Conservation (phyloP, 2,113 vertebrate genomes). For the Lagopus leucura region DNA sequence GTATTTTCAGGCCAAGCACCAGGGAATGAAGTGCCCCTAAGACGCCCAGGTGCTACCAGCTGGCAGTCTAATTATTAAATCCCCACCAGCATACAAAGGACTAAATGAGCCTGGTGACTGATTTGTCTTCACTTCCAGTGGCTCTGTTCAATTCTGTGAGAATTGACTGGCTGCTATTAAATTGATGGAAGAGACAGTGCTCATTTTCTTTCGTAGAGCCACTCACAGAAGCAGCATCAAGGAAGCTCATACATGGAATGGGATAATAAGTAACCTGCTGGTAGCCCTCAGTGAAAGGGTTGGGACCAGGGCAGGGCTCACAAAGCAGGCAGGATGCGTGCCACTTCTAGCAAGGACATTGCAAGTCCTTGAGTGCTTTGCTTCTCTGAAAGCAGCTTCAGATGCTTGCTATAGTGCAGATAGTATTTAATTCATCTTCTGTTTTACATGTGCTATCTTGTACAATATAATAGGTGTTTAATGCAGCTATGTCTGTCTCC, state of each 20-base stretch:
- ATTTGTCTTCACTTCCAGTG: not conserved
- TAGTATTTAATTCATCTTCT: not conserved
- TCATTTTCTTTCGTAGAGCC: not conserved
- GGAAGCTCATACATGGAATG: not conserved
- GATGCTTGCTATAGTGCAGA: not conserved
- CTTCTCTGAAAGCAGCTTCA: not conserved
- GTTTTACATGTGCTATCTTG: not conserved
- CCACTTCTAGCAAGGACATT: not conserved
- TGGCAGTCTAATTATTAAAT: not conserved
- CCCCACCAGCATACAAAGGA: not conserved
- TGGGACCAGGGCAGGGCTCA: not conserved
- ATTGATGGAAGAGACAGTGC: not conserved
- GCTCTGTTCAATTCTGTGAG: not conserved
- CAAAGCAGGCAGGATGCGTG: not conserved
- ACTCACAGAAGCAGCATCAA: not conserved
- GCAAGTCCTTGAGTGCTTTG: not conserved
- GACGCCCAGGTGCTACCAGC: not conserved
- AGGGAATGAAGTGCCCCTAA: not conserved
- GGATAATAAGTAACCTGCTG: not conserved
- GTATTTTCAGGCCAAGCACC: not conserved
- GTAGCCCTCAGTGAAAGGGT: not conserved
- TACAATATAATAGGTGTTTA: slow-evolving; percentile 4
- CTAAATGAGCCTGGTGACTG: not conserved
- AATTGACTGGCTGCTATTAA: not conserved
- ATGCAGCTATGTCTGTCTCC: slow-evolving; percentile 7